phyloP scores from a whole-genome alignment of 2,888 invertebrate species.

The Sclerodermus sp. region DNA sequence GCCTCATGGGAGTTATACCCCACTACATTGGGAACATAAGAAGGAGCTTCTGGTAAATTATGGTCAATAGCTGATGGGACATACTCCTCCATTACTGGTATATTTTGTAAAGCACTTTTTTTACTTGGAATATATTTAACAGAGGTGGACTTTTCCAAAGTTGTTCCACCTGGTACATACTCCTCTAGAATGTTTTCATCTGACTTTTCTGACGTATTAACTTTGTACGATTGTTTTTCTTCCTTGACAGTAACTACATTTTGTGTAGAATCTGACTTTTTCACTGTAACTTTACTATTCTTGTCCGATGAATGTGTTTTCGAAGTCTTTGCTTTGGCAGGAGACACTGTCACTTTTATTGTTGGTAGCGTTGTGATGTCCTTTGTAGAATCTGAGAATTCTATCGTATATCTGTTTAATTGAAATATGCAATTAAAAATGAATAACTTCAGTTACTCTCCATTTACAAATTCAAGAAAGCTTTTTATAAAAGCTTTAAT shows the following conservation, averaged over 20 bases:
- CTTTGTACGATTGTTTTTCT: no score
- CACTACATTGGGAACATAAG: slow-evolving; percentile 37
- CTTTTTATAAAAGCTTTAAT: neutral
- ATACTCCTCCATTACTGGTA: slow-evolving; percentile 36
- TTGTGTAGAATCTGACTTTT: neutral
- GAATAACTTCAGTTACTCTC: neutral
- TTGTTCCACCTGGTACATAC: slow-evolving; percentile 36
- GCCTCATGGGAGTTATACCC: slow-evolving; percentile 18
- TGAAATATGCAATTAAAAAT: neutral
- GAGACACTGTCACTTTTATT: slow-evolving; percentile 39
- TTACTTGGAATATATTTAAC: slow-evolving; percentile 42
- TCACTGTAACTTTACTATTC: neutral
- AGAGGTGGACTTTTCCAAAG: slow-evolving; percentile 16
- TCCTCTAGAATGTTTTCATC: slow-evolving; percentile 30
- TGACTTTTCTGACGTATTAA: slow-evolving; percentile 4
- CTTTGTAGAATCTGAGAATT: slow-evolving; percentile 26
- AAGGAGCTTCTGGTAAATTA: slow-evolving; percentile 8
- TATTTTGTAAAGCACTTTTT: slow-evolving; percentile 35
- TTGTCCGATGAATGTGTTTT: neutral
- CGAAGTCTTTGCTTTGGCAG: slow-evolving; percentile 22
- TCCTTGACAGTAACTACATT: neutral
- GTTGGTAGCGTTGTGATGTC: slow-evolving; percentile 34
- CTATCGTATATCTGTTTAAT: slow-evolving; percentile 36
- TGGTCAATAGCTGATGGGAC: slow-evolving; percentile 24
- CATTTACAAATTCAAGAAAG: neutral